These are phyloP conservation scores for Fistularia tabacaria DNA, from an alignment of 2,797 vertebrate genomes.

Conservation along the genomic window DNA sequence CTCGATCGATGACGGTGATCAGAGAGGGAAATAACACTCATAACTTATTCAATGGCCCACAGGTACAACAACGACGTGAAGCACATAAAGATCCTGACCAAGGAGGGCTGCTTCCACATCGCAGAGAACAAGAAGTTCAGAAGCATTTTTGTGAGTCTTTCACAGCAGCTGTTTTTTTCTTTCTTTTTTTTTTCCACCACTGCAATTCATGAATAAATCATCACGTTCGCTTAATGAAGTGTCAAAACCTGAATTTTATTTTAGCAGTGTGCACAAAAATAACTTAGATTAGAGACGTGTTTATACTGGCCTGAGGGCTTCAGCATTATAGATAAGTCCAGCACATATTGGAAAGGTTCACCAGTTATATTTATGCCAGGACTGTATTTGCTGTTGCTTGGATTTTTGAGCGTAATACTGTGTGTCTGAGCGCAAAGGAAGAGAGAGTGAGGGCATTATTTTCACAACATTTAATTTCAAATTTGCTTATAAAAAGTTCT, in stretches of 20 bases:
- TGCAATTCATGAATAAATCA: slow-evolving; percentile 64
- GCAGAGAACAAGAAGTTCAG: slow-evolving; percentile 98
- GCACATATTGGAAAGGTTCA: slow-evolving; percentile 24
- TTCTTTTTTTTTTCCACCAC: slow-evolving; percentile 22
- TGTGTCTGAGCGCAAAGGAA: too few relatives aligned
- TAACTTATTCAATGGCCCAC: slow-evolving; percentile 87
- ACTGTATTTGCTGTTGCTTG: slow-evolving; percentile 7
- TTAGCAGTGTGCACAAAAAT: slow-evolving; percentile 52
- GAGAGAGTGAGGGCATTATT: neutral
- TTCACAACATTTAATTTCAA: neutral
- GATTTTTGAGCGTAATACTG: slow-evolving; percentile 3
- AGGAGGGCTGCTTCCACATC: slow-evolving; percentile 92
- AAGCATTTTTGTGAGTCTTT: slow-evolving; percentile 92
- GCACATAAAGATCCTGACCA: slow-evolving; percentile 99
- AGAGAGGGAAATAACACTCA: slow-evolving; percentile 91
- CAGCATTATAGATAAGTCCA: slow-evolving; percentile 32
- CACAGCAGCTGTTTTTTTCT: slow-evolving; percentile 31
- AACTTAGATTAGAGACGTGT: slow-evolving; percentile 49
- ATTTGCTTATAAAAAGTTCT: neutral
- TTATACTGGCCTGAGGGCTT: slow-evolving; percentile 40
- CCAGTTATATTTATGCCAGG: slow-evolving; percentile 6
- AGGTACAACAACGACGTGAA: slow-evolving; percentile 99
- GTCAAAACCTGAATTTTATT: slow-evolving; percentile 58
- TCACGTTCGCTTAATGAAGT: slow-evolving; percentile 54
- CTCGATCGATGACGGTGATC: slow-evolving; percentile 88